These are phyloP conservation scores for Dendrophyllia cribrosa DNA, from an alignment of 64 coral and sea anemone genomes.

Conservation along the genomic window DNA sequence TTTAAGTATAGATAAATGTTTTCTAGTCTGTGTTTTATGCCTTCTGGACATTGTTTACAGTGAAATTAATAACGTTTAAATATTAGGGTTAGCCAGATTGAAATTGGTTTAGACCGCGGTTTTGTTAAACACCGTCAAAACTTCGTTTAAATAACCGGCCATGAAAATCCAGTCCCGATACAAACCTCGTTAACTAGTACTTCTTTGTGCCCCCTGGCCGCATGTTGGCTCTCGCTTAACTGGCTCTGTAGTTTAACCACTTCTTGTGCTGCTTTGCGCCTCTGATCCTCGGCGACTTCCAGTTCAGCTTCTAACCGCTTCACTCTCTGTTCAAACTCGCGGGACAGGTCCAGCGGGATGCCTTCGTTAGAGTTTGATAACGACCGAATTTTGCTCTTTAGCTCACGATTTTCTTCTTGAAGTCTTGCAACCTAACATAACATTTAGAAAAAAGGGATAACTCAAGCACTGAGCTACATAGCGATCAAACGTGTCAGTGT, in stretches of 20 bases:
- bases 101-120: too few relatives aligned
- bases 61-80: too few relatives aligned
- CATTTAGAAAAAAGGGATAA: not conserved
- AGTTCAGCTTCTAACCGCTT: constrained; percentile 80
- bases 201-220: constrained; percentile 71
- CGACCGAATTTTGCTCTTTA: constrained; percentile 64
- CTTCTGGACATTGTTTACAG: too few relatives aligned
- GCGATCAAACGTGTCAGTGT: too few relatives aligned
- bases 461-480: too few relatives aligned
- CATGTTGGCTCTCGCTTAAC: constrained; percentile 76
- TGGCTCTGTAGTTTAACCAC: constrained; percentile 77
- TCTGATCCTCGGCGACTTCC: constrained; percentile 73
- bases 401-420: constrained; percentile 86
- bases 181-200: constrained; percentile 75
- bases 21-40: too few relatives aligned
- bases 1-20: too few relatives aligned
- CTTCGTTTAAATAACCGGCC: too few relatives aligned
- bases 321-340: constrained; percentile 83
- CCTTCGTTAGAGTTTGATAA: constrained; percentile 52
- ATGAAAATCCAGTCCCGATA: not conserved
- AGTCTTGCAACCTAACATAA: constrained; percentile 79
- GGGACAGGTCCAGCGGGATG: constrained; percentile 71
- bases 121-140: too few relatives aligned
- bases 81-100: too few relatives aligned
- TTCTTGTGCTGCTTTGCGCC: constrained; percentile 69